Evolutionary conservation across 30 jellyfish, hydroid and myxozoan genomes (phyloP), one percentile per base, ranked within the genome.

Genomic region (Aurelia aurita complex sp. Pacific): DNA sequence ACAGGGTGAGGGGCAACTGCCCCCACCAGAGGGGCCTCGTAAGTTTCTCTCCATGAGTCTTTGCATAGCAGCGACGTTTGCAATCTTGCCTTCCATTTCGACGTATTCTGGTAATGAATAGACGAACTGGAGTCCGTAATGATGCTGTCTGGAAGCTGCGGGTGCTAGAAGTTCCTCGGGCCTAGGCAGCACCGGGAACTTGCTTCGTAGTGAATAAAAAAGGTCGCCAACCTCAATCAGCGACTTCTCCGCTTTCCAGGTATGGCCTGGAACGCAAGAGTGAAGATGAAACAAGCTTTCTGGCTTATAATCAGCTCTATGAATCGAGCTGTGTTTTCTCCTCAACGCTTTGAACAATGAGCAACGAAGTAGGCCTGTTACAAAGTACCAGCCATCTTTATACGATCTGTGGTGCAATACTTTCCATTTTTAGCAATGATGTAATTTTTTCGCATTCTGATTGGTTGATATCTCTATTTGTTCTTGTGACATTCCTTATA

Each of bases 81-180:
- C 36, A 46, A 61, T 68, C 67, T 52, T 23, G 23, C 76, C 15
- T 38, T 23, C 93, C 93, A 84, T 84, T 84, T 84, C 69, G 77
- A 19, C 79, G 80, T 46, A 55, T 82, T 84, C 75, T 64, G 38
- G 46, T 52, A 19, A 73, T 69, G 66, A 74, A 55, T 59, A 66
- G 93, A 74, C 60, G 93, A 84, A 73, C 52, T 73, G 87, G 87
- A 50, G 66, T 84, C 93, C 93, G 93, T 84, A 84, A 77, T 84
- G 93, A 54, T 60, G 82, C 83, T 73, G 77, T 29, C 40, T 9
- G 16, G 80, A 32, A 33, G 77, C 64, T 72, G 19, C 73, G 60
- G 18, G 62, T 38, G 34, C 64, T 10, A 33, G 11, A 67, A 72
- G 85, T 65, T 72, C 82, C 87, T 40, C 80, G 91, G 91, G 91